These are phyloP conservation scores for Trachythela sp. DNA, from an alignment of 64 coral and sea anemone genomes.

Conservation along the genomic window DNA sequence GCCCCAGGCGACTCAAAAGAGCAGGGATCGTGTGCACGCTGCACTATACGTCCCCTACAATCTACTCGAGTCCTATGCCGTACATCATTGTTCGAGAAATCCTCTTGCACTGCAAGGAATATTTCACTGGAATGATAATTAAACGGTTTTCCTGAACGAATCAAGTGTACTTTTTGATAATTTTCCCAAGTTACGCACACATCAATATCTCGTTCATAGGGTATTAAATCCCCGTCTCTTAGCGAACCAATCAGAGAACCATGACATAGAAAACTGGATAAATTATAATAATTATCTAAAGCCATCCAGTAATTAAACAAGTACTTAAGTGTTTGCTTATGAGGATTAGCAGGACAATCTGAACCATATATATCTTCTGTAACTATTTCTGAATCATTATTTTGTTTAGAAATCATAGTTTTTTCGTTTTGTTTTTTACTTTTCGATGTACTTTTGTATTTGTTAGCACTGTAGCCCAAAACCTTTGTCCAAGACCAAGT, in stretches of 20 bases:
- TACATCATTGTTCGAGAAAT: not conserved
- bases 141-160: slow-evolving; percentile 3
- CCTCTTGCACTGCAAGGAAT: not conserved
- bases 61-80: not conserved
- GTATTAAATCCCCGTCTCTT: slow-evolving; percentile 6
- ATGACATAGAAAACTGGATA: not conserved
- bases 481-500: too few relatives aligned
- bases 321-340: not conserved
- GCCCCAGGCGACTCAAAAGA: not conserved
- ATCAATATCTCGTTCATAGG: not conserved
- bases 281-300: not conserved
- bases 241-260: not conserved
- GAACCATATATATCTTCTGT: not conserved
- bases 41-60: not conserved
- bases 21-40: not conserved
- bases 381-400: too few relatives aligned
- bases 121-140: not conserved
- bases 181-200: not conserved
- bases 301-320: not conserved
- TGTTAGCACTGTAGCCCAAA: too few relatives aligned
- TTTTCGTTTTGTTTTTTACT: too few relatives aligned
- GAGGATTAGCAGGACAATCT: not conserved
- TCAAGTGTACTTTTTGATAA: not conserved
- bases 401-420: too few relatives aligned
- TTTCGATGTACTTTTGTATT: too few relatives aligned